phyloP scores from a whole-genome alignment of 1,140 invertebrate genomes.

The Sarcophaga bullata region DNA sequence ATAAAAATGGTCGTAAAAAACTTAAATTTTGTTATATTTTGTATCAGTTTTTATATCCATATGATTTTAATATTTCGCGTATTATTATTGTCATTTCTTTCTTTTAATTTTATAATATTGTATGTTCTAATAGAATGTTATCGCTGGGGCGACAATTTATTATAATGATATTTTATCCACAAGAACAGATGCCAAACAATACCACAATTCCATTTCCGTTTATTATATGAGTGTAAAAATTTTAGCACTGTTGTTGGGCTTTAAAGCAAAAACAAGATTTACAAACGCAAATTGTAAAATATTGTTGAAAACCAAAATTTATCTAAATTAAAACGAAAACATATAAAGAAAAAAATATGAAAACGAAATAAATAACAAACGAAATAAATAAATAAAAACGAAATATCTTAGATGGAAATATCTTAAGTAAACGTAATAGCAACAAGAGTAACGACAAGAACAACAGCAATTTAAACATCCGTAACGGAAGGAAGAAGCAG shows the following conservation, averaged over 20 bases:
- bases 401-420: constrained; percentile 19
- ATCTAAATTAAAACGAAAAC: not conserved
- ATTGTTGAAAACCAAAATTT: not conserved
- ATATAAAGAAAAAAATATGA: not conserved
- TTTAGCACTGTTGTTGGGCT: not conserved
- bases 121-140: no score
- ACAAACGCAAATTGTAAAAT: not conserved
- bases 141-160: no score
- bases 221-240: constrained; percentile 9
- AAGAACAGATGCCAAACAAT: constrained; percentile 29
- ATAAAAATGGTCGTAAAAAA: no score
- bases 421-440: not conserved
- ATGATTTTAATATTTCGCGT: no score
- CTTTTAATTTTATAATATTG: no score
- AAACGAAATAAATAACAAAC: constrained; percentile 7
- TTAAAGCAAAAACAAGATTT: not conserved
- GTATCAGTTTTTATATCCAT: no score
- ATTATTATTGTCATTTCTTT: no score
- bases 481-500: constrained; percentile 37
- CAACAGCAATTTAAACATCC: constrained; percentile 27
- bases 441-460: constrained; percentile 20
- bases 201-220: constrained; percentile 38
- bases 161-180: constrained; percentile 18
- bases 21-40: no score
- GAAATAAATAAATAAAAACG: constrained; percentile 2